A percentile compares a stretch with the other conserved stretches of the same genome.
Conservation (phyloP, 2,113 vertebrate species). For the Amia ocellicauda region DNA sequence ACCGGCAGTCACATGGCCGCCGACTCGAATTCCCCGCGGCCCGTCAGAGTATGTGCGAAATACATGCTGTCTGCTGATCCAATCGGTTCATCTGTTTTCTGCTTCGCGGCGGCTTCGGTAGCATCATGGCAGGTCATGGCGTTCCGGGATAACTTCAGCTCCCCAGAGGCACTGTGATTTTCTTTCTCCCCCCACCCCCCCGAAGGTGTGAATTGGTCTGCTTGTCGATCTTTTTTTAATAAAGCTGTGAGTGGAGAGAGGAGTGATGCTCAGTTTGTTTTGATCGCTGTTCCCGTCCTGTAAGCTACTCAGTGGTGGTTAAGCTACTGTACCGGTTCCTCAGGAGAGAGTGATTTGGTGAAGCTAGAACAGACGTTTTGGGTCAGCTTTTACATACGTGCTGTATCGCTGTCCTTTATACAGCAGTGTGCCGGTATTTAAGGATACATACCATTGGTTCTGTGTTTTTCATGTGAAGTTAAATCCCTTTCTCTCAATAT, state of each 20-base stretch:
- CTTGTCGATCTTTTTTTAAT: too few relatives aligned
- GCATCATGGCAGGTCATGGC: conserved; percentile 17
- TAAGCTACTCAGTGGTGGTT: background rate
- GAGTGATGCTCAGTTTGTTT: background rate
- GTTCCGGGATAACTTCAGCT: conserved; percentile 2
- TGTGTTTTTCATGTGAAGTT: too few relatives aligned
- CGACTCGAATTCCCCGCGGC: conserved; percentile 8
- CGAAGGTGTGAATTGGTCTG: background rate
- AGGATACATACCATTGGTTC: too few relatives aligned
- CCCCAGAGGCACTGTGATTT: conserved; percentile 10
- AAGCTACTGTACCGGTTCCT: background rate
- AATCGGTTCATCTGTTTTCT: conserved; percentile 18
- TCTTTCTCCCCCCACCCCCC: conserved; percentile 2
- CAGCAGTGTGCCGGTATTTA: too few relatives aligned
- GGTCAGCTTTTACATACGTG: too few relatives aligned
- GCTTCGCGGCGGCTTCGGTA: conserved; percentile 10
- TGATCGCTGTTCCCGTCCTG: background rate
- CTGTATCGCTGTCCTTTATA: too few relatives aligned
- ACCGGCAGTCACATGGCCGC: background rate
- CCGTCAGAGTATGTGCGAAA: conserved; percentile 13
- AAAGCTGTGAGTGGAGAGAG: background rate
- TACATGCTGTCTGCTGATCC: conserved; percentile 14
- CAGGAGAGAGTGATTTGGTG: too few relatives aligned
- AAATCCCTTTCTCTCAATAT: too few relatives aligned
- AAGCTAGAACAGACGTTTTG: too few relatives aligned